Percentiles rank a stretch among this genome's conserved stretches.
Conservation (phyloP, 2,888 invertebrate species). For the Chymomyza amoena region DNA sequence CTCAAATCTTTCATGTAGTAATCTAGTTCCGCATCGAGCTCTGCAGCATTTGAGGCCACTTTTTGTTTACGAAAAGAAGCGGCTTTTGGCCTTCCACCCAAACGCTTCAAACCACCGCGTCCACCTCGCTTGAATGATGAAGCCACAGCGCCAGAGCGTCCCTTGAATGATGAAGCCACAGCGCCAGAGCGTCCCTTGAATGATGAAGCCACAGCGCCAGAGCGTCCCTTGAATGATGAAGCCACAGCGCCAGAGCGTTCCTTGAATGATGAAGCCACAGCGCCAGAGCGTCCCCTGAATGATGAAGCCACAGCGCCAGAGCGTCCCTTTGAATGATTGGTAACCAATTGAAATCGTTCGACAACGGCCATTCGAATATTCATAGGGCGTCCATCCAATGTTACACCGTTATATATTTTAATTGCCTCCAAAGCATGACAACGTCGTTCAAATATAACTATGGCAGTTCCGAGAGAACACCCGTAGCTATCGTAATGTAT, state of each 20-base stretch:
- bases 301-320: not conserved
- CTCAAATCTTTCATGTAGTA: too few species aligned
- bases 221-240: slow-evolving; percentile 80
- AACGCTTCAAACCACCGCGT: not conserved
- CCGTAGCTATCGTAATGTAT: slow-evolving; percentile 98
- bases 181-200: slow-evolving; percentile 56
- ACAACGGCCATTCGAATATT: slow-evolving; percentile 81
- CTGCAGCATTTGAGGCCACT: too few species aligned
- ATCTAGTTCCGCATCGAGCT: too few species aligned
- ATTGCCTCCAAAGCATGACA: slow-evolving; percentile 94
- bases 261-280: not conserved
- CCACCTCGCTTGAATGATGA: not conserved
- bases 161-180: slow-evolving; percentile 80
- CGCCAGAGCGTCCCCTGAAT: not conserved
- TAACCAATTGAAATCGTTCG: slow-evolving; percentile 83
- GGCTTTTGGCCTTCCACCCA: not conserved
- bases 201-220: slow-evolving; percentile 78
- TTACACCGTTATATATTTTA: slow-evolving; percentile 98
- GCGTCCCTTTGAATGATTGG: slow-evolving; percentile 81
- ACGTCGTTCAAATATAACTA: slow-evolving; percentile 94
- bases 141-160: not conserved
- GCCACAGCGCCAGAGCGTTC: not conserved
- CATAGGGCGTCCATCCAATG: slow-evolving; percentile 96
- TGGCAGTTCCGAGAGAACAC: slow-evolving; percentile 93
- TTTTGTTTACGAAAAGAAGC: too few species aligned